A percentile compares a stretch with the other conserved stretches of the same genome.
Conservation (phyloP, 2,113 vertebrate genomes). For the Potamarius usumacintae region DNA sequence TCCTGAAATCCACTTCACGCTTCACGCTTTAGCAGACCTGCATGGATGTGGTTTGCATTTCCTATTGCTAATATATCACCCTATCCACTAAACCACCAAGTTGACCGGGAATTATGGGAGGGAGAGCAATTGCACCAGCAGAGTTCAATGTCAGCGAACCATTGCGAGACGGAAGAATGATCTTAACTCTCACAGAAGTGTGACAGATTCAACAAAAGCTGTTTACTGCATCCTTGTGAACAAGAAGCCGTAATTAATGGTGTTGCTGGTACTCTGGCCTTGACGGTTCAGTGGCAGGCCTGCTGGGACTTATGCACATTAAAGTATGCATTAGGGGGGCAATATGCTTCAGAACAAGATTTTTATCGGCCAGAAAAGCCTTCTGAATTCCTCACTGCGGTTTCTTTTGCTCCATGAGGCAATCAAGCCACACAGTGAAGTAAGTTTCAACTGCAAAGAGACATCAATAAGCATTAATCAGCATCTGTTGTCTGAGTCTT, state of each 20-base stretch:
- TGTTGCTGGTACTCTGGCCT: constrained; percentile 73
- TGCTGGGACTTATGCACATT: constrained; percentile 69
- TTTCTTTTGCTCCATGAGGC: constrained; percentile 20
- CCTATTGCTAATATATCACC: constrained; percentile 46
- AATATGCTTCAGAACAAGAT: constrained; percentile 62
- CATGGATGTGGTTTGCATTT: constrained; percentile 57
- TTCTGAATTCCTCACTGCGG: constrained; percentile 23
- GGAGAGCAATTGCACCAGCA: constrained; percentile 50
- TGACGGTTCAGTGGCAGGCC: constrained; percentile 70
- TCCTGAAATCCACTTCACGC: constrained; percentile 30
- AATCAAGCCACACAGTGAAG: constrained; percentile 4
- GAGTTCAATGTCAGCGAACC: constrained; percentile 57
- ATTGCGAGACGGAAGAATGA: constrained; percentile 59
- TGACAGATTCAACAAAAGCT: constrained; percentile 62
- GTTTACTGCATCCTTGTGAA: constrained; percentile 63
- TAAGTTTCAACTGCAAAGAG: constrained; percentile 24
- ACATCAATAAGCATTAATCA: constrained; percentile 15
- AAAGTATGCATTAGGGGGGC: constrained; percentile 66
- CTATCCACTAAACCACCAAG: constrained; percentile 54
- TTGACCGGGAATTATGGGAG: constrained; percentile 14
- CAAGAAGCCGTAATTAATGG: constrained; percentile 69
- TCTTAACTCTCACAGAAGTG: constrained; percentile 61
- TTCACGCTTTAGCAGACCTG: constrained; percentile 56
- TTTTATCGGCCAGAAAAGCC: constrained; percentile 39
- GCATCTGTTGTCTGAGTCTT: not conserved